phyloP scores from a whole-genome alignment of 2,888 invertebrate species.

The Agapostemon virescens region DNA sequence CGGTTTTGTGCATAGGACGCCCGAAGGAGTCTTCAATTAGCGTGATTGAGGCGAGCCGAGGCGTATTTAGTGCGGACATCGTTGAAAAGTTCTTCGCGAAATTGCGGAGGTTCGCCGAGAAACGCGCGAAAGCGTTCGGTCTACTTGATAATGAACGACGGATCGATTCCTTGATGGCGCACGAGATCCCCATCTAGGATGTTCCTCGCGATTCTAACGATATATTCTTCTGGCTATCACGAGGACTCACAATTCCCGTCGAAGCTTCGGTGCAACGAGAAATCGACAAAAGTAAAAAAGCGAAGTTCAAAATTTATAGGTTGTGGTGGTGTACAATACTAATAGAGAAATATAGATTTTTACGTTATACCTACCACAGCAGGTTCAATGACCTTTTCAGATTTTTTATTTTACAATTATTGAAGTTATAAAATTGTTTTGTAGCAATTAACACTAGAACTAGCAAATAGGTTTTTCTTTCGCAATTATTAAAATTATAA shows the following conservation, averaged over 20 bases:
- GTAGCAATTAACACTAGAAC: no score
- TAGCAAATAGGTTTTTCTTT: no score
- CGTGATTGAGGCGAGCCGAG: constrained; percentile 57
- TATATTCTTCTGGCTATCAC: constrained; percentile 27
- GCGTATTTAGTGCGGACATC: constrained; percentile 42
- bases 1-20: constrained; percentile 43
- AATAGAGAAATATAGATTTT: no score
- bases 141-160: constrained; percentile 36
- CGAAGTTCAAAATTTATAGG: no score
- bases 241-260: neutral
- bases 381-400: no score
- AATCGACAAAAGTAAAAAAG: no score
- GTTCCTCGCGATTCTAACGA: constrained; percentile 30
- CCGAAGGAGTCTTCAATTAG: constrained; percentile 58
- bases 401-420: no score
- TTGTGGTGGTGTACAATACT: no score
- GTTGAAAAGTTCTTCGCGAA: constrained; percentile 40
- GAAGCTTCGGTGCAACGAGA: no score
- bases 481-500: no score
- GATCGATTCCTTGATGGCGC: constrained; percentile 44
- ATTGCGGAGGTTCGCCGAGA: constrained; percentile 24
- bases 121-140: constrained; percentile 25
- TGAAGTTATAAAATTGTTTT: no score
- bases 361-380: no score
- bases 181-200: constrained; percentile 10